Percentiles rank a stretch among this genome's conserved stretches.
Evolutionary conservation across 2,113 vertebrate species (phyloP).

Genomic region (Trogon melanurus): DNA sequence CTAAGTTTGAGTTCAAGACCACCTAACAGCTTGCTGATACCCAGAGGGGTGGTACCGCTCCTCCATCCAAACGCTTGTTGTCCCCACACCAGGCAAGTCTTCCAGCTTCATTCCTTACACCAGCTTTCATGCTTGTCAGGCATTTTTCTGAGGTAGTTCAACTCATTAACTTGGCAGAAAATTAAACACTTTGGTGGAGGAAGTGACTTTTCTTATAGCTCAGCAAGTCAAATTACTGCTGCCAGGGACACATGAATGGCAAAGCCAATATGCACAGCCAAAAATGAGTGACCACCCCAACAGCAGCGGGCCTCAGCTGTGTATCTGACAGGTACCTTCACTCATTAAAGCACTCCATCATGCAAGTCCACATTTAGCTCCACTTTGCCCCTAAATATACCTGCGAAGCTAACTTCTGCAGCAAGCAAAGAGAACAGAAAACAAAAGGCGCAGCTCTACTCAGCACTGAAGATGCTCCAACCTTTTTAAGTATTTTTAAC

Average conservation of each 20-base stretch:
- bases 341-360: neutral
- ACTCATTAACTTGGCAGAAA: neutral
- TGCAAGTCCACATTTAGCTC: neutral
- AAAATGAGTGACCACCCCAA: neutral
- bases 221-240: neutral
- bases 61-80: neutral
- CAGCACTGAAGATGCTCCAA: neutral
- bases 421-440: neutral
- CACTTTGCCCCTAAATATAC: neutral
- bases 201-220: neutral
- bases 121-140: neutral
- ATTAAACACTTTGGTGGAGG: fast-evolving
- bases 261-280: neutral
- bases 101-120: neutral
- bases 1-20: neutral
- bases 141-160: neutral
- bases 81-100: neutral
- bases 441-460: neutral
- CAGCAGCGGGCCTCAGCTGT: neutral
- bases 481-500: neutral
- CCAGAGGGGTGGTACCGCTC: fast-evolving
- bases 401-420: neutral
- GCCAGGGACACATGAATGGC: fast-evolving
- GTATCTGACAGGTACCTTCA: neutral
- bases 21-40: neutral